Evolutionary conservation across 2,888 invertebrate species (phyloP), one percentile per base, ranked within the genome.

Genomic region (Liopterus haemorrhoidalis): DNA sequence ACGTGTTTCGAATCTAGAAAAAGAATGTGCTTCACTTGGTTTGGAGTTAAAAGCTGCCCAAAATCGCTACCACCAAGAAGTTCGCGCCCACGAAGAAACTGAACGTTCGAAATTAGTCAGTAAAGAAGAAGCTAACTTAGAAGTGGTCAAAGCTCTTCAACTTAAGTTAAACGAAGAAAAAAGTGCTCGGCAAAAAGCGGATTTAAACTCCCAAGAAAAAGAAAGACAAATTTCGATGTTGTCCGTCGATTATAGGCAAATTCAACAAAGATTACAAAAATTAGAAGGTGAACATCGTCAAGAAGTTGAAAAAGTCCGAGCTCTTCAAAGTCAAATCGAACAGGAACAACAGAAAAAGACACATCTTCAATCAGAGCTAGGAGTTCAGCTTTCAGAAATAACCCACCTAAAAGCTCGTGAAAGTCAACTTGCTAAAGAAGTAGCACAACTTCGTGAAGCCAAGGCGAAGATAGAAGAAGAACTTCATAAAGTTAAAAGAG

Each of bases 151-250:
- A 79, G 93, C 90, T 47, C 74, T 96, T 56, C 93, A 95, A 76
- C 79, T 82, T 27, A 94, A 93, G 72, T 69, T 94, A 48, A 91
- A 87, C 58, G 91, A 92, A 65, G 95, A 96, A 69, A 92, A 91
- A 64, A 76, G 78, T 41, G 82, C 85, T 3, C 75, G 93, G 36
- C 90, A 91, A 63, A 83, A 87, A 56, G 83, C 90, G 0, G 95
- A 96, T 64, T 75, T 87, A 33, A 78, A 81, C 48, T 84, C 83
- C 11, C 90, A 96, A 68, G 93, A 94, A 65, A 88, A 90, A 59
- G 95, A 96, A 65, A 77, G 95, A 1, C 91, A 93, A 68, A 86
- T 93, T 64, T 93, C 90, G 8, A 94, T 94, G 87, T 73, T 95
- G 21, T 86, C 87, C 14, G 92, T 96, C 2, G 96, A 96, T 69